Base-by-base conservation (phyloP, 2,888 invertebrate species). In the Acanthoscelides obtectus region DNA sequence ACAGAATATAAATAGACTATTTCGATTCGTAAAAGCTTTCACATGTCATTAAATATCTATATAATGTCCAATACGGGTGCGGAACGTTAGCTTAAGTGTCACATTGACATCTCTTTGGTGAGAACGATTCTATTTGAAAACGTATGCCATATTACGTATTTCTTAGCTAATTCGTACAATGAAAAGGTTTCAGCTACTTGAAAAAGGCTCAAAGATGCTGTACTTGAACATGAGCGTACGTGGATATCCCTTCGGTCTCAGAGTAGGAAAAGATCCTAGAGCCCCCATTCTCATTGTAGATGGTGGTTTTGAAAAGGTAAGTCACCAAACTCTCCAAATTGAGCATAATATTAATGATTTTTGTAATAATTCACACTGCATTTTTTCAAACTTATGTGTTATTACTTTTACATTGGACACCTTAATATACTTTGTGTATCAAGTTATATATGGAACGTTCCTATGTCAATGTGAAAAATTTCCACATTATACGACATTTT, bases 221-320 rank as follows among this genome's bases (percentile, higher is more conserved):
- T 95, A 95, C 85, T 89, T 96, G 81, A 97, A 97, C 86, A 92
- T 93, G 22, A 87, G 89, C 3, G 93, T 94, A 79, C 89, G 97
- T 73, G 96, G 95, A 0, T 93, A 95, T 84, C 95, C 96, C 0
- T 90, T 91, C 79, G 96, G 96, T 0, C 87, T 97, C 66, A 89
- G 95, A 70, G 93, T 94, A 2, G 97, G 96, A 3, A 87, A 89
- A 63, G 94, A 96, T 87, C 93, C 94, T 0, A 89, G 93, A 72
- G 90, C 90, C 78, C 94, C 95, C 0, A 87, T 92, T 66, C 88
- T 97, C 22, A 86, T 88, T 71, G 87, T 97, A 20, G 91, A 94
- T 78, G 91, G 90, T 71, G 92, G 91, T 79, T 94, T 95, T 84
- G 92, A 93, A 81, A 88, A 89, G 72, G 85, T 84, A 73, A 69